Evolutionary conservation across 2,113 vertebrate genomes (phyloP).

Genomic region (Melanostigma gelatinosum): DNA sequence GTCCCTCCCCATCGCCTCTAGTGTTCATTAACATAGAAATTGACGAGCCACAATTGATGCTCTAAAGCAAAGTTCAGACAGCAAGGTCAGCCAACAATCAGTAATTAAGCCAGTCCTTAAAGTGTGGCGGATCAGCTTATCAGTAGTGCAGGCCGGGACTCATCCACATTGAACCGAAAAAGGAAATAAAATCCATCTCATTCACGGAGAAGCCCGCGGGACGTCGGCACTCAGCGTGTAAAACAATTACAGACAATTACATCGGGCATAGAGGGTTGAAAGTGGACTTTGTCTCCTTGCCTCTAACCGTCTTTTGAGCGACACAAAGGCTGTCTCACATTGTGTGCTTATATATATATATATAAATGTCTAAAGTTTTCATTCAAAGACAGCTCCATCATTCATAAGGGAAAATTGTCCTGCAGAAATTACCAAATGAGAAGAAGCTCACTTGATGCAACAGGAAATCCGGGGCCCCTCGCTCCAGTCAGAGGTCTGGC

Average conservation of each 20-base stretch:
- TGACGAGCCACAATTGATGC: slow-evolving; percentile 77
- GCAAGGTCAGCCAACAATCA: slow-evolving; percentile 81
- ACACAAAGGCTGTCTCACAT: slow-evolving; percentile 21
- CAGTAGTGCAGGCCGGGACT: slow-evolving; percentile 57
- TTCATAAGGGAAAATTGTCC: not conserved
- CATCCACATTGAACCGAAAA: slow-evolving; percentile 69
- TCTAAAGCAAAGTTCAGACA: slow-evolving; percentile 78
- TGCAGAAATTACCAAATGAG: not conserved
- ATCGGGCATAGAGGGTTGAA: slow-evolving; percentile 26
- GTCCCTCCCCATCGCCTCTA: slow-evolving; percentile 66
- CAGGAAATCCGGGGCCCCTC: slow-evolving; percentile 2
- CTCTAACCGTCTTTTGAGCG: slow-evolving; percentile 50
- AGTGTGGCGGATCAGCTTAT: slow-evolving; percentile 69
- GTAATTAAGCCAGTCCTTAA: slow-evolving; percentile 79
- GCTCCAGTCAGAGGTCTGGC: slow-evolving; percentile 9
- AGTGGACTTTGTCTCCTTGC: slow-evolving; percentile 59
- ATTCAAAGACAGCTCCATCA: not conserved
- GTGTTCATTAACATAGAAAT: slow-evolving; percentile 83
- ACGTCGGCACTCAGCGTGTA: slow-evolving; percentile 55
- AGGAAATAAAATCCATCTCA: slow-evolving; percentile 72
- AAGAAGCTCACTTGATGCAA: not conserved
- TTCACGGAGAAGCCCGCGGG: slow-evolving; percentile 63
- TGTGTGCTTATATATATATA: not conserved
- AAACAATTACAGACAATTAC: slow-evolving; percentile 72
- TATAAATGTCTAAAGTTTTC: not conserved